Evolutionary conservation across 2,113 vertebrate species (phyloP), one percentile per base, ranked within the genome.

Genomic region (Platichthys flesus): DNA sequence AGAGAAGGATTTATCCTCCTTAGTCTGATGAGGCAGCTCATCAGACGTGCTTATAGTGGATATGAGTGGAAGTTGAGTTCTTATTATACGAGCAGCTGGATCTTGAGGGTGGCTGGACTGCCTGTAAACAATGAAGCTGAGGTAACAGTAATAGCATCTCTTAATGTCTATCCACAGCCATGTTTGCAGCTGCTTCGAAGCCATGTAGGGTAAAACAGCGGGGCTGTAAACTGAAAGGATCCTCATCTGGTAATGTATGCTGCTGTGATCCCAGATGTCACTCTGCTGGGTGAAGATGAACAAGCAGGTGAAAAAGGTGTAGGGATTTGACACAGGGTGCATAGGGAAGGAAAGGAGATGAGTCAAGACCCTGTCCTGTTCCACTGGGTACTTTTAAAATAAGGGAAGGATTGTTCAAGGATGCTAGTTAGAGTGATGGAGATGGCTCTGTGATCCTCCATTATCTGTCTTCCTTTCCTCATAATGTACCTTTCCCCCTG

Each of bases 391-490:
- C 52, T 72, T 72, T 72, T 72, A 23, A 54, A 84, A 31, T 61
- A 71, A 76, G 65, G 14, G 21, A 51, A 67, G 74, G 69, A 62
- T 58, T 79, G 88, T 90, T 91, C 81, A 87, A 87, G 82, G 85
- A 88, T 79, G 78, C 79, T 87, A 88, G 85, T 91, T 86, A 83
- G 82, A 88, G 79, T 87, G 90, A 92, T 90, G 87, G 90, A 89
- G 88, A 92, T 91, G 89, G 78, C 89, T 89, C 74, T 85, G 90
- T 91, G 89, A 94, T 92, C 87, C 91, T 87, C 86, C 88, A 92
- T 94, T 92, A 93, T 92, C 90, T 73, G 64, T 85, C 91, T 87
- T 91, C 86, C 87, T 87, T 87, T 92, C 84, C 90, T 91, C 91
- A 91, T 94, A 92, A 93, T 91, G 85, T 83, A 85, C 84, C 76